These are phyloP conservation scores for Mycalesis mineus DNA, from an alignment of 2,888 invertebrate species.

Conservation along the genomic window DNA sequence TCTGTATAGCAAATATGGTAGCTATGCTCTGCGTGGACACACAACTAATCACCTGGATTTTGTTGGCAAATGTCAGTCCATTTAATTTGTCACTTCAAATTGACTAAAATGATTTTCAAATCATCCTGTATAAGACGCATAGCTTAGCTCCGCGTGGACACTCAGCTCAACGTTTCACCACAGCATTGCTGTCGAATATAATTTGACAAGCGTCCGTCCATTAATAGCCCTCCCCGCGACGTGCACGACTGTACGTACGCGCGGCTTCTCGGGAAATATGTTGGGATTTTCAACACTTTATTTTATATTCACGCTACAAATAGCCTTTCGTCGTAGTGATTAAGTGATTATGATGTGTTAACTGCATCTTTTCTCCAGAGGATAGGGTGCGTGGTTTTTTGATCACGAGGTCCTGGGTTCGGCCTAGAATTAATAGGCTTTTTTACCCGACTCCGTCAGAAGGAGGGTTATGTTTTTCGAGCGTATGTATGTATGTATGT, in stretches of 20 bases:
- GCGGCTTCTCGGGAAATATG: conserved; percentile 3
- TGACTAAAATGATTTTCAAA: not conserved
- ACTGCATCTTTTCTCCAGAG: no score
- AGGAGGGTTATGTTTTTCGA: no score
- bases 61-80: not conserved
- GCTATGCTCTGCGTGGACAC: no score
- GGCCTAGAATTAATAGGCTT: no score
- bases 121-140: not conserved
- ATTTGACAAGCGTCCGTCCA: conserved; percentile 26
- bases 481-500: no score
- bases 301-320: not conserved
- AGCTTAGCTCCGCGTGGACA: not conserved
- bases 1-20: no score
- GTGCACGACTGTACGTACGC: conserved; percentile 5
- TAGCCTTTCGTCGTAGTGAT: conserved; percentile 19
- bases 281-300: conserved; percentile 9
- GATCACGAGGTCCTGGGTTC: no score
- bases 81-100: no score
- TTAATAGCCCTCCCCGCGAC: conserved; percentile 28
- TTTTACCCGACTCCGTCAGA: no score
- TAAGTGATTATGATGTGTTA: conserved; percentile 15
- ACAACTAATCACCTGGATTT: no score
- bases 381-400: no score
- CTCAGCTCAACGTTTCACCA: not conserved
- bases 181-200: conserved; percentile 9